Evolutionary conservation across 2,797 vertebrate species (phyloP).

Genomic region (Phrynocephalus guinanensis): DNA sequence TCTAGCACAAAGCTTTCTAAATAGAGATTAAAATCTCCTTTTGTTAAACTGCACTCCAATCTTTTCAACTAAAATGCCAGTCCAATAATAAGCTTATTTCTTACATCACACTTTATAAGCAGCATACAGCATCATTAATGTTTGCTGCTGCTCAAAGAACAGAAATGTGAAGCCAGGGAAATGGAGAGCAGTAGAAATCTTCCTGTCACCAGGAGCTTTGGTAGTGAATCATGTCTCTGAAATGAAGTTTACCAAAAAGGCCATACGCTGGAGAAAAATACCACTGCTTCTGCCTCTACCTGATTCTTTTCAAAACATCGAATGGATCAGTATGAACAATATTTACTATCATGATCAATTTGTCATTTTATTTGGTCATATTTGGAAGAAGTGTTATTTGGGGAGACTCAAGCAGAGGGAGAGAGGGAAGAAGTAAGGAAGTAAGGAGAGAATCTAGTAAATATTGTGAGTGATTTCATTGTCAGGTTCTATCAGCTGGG

Average conservation of each 20-base stretch:
- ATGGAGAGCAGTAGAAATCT: constrained; percentile 67
- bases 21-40: constrained; percentile 53
- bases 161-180: constrained; percentile 70
- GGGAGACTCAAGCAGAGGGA: neutral
- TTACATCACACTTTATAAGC: constrained; percentile 73
- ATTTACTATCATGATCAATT: neutral
- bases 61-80: constrained; percentile 70
- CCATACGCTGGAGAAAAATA: constrained; percentile 54
- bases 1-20: constrained; percentile 63
- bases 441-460: too few species aligned
- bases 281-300: neutral
- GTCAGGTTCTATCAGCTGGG: neutral
- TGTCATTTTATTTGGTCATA: neutral
- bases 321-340: constrained; percentile 32
- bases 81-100: constrained; percentile 75
- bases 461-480: too few species aligned
- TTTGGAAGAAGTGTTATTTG: neutral
- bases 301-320: constrained; percentile 39
- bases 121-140: constrained; percentile 59
- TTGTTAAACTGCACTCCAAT: constrained; percentile 43
- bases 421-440: too few species aligned
- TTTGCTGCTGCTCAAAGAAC: constrained; percentile 67
- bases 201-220: constrained; percentile 66
- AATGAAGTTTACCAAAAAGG: constrained; percentile 62
- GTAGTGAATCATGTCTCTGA: constrained; percentile 59